Base-by-base conservation (phyloP, 1,140 invertebrate species). In the Chelonus insularis region DNA sequence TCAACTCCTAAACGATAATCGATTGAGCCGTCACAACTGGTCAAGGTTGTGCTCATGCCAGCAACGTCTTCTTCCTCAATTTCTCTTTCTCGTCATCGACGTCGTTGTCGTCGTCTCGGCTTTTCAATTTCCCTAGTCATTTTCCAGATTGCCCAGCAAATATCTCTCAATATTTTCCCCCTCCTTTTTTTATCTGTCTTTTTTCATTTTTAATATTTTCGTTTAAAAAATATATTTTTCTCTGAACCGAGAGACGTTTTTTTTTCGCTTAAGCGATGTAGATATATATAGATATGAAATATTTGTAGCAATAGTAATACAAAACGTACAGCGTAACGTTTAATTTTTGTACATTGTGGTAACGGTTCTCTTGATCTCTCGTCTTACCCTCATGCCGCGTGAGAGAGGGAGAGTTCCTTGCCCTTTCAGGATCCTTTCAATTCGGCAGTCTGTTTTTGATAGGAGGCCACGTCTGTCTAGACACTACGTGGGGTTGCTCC, bases 311-410 rank as follows among this genome's bases (percentile, higher is more conserved):
- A 4, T 39, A 8, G 20, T 16, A 32, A 32, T 47, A 45, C 18
- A 11, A 57, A 23, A 45, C 39, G 11, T 48, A 50, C 32, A 47
- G 74, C 67, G 77, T 71, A 77, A 79, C 76, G 72, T 78, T 76
- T 77, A 77, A 79, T 77, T 76, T 79, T 72, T 79, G 75, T 69
- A 72, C 72, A 77, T 79, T 77, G 75, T 74, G 65, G 45, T 54
- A 65, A 54, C 58, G 51, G 55, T 57, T 45, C 20, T 50, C 47
- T 45, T 45, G 47, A 25, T 50, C 47, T 50, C 8, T 50, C 23
- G 9, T 50, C 21, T 50, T 21, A 11, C 21, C n/a, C 21, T 12
- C 3, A 1, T n/a, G 58, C 34, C 21, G 45, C 34, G 45, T 11
- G n/a, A 11, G 23, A 71, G 61, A 71, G 32, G 47, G 57, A 60